Conservation (phyloP, 2,888 invertebrate species). For the Terebella lapidaria region DNA sequence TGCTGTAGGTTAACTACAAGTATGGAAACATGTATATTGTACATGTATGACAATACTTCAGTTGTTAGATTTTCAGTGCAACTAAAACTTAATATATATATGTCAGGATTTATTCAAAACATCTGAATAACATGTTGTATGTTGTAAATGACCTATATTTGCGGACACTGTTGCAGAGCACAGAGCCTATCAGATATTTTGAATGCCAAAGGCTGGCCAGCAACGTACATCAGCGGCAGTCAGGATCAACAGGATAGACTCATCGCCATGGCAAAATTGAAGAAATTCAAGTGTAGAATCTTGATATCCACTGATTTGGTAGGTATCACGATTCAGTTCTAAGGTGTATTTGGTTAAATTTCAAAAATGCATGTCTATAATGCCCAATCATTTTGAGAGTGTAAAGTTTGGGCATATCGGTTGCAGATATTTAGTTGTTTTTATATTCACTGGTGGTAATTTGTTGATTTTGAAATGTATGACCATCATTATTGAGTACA, state of each 20-base stretch:
- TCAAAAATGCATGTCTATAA: no score
- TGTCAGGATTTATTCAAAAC: no score
- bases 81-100: no score
- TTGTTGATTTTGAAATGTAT: no score
- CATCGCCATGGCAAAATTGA: conserved; percentile 70
- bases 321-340: background rate
- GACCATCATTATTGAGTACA: no score
- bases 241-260: conserved; percentile 75
- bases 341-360: no score
- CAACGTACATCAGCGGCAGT: conserved; percentile 71
- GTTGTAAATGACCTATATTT: background rate
- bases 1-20: no score
- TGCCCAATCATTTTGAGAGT: no score
- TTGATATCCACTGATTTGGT: conserved; percentile 75
- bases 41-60: no score
- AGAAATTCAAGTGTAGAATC: conserved; percentile 72
- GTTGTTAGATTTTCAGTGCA: no score
- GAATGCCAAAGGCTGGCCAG: conserved; percentile 70
- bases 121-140: no score
- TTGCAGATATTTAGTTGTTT: background rate
- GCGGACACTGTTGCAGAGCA: conserved; percentile 60
- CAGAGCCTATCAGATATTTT: conserved; percentile 72
- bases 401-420: background rate
- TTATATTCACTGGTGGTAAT: background rate
- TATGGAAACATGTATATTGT: no score